Evolutionary conservation across 2,113 vertebrate genomes (phyloP), one percentile per base, ranked within the genome.

Genomic region (Helogale parvula): DNA sequence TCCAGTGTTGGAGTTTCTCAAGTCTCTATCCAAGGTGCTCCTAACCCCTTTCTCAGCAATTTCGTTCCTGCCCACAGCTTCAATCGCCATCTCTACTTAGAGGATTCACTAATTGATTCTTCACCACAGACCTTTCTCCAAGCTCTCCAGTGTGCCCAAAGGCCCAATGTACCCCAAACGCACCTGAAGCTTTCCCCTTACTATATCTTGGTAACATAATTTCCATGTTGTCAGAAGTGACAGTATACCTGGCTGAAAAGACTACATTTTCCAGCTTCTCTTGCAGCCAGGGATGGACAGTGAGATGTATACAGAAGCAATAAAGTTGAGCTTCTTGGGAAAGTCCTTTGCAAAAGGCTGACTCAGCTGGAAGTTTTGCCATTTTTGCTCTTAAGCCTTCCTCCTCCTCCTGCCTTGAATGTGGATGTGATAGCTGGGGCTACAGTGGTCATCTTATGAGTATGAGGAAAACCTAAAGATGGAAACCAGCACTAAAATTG

Each of bases 191-290:
- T 71, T 83, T 50, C 21, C 54, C 35, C 23, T 86, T 93, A 35
- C 66, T 82, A 41, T 41, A 41, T 90, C 47, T 84, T 17, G 31
- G 41, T 95, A 68, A 45, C 14, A 29, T 25, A 92, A 66, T 71
- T 21, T 29, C 16, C 76, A n/a, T 41, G 16, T 87, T 76, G 47
- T 84, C 76, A 83, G 57, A 60, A 71, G 57, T 88, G 81, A 65
- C 76, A 60, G 2, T 33, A 54, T 76, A 71, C 9, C 13, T 77
- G 66, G 54, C 41, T 80, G 38, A 96, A 84, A 77, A 95, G 76
- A 74, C n/a, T 76, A 57, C 38, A n/a, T 77, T 92, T 95, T 72
- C 79, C 17, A 93, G 93, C n/a, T 80, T 93, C 57, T 31, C 31
- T 63, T 91, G 65, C 31, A 52, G 57, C 7, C 27, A 25, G 35